These are phyloP conservation scores for Sibirionetta formosa DNA, from an alignment of 2,797 vertebrate species.

Conservation along the genomic window DNA sequence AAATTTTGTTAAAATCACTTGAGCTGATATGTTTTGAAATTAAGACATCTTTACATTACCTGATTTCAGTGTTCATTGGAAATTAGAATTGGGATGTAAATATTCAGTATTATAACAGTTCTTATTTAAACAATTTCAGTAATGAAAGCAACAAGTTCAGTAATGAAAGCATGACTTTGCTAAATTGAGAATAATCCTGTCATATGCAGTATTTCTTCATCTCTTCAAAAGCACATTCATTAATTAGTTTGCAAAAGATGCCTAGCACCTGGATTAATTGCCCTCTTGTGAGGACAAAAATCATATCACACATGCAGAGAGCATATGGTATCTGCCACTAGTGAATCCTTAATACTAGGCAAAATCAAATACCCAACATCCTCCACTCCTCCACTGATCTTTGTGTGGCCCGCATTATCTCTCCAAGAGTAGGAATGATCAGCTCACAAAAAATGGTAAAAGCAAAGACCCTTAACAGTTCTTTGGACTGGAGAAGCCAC, in stretches of 20 bases:
- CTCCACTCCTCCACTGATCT: neutral
- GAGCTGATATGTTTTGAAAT: constrained; percentile 62
- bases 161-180: neutral
- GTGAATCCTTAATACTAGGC: neutral
- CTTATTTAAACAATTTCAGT: neutral
- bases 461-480: neutral
- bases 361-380: neutral
- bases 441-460: neutral
- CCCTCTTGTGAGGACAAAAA: neutral
- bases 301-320: neutral
- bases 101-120: neutral
- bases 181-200: neutral
- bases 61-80: neutral
- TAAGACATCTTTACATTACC: constrained; percentile 37
- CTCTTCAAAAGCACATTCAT: neutral
- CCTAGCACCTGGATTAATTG: neutral
- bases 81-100: constrained; percentile 18
- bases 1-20: constrained; percentile 62
- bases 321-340: neutral
- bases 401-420: neutral
- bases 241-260: neutral
- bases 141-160: neutral
- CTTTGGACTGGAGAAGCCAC: neutral
- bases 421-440: neutral
- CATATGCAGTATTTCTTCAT: neutral